Evolutionary conservation across 2,888 invertebrate genomes (phyloP).

Genomic region (Pammene aurita): DNA sequence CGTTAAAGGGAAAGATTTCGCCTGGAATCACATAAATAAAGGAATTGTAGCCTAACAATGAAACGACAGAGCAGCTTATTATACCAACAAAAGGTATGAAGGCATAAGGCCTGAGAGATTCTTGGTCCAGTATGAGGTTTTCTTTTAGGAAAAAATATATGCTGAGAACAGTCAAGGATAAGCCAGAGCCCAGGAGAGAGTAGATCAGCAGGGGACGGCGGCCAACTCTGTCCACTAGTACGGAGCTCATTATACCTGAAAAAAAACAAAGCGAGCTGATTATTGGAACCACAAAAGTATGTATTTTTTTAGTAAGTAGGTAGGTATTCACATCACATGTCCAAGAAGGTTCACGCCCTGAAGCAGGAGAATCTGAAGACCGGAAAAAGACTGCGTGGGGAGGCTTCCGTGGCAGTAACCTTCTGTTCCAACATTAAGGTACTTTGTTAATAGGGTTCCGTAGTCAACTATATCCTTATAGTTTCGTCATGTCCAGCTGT

Average conservation of each 20-base stretch:
- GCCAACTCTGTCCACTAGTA: constrained; percentile 67
- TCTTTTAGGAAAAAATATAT: constrained; percentile 68
- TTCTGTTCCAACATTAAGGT: too few species aligned
- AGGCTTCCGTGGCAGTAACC: too few species aligned
- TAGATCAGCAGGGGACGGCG: constrained; percentile 74
- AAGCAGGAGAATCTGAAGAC: too few species aligned
- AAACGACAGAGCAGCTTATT: constrained; percentile 55
- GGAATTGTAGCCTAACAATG: constrained; percentile 74
- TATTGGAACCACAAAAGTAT: too few species aligned
- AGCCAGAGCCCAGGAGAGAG: constrained; percentile 63
- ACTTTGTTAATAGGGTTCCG: too few species aligned
- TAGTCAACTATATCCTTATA: too few species aligned
- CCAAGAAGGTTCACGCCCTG: too few species aligned
- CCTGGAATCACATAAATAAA: constrained; percentile 76
- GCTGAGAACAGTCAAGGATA: constrained; percentile 54
- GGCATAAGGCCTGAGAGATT: constrained; percentile 55
- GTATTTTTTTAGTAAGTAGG: too few species aligned
- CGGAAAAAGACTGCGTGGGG: too few species aligned
- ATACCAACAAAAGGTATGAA: constrained; percentile 72
- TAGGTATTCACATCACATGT: too few species aligned
- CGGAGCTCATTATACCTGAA: constrained; percentile 64
- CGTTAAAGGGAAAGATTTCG: constrained; percentile 83
- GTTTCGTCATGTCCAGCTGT: too few species aligned
- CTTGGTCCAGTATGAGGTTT: constrained; percentile 53
- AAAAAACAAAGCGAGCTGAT: background rate